phyloP scores from a whole-genome alignment of 1,140 invertebrate genomes.

The Sitobion miscanthi region DNA sequence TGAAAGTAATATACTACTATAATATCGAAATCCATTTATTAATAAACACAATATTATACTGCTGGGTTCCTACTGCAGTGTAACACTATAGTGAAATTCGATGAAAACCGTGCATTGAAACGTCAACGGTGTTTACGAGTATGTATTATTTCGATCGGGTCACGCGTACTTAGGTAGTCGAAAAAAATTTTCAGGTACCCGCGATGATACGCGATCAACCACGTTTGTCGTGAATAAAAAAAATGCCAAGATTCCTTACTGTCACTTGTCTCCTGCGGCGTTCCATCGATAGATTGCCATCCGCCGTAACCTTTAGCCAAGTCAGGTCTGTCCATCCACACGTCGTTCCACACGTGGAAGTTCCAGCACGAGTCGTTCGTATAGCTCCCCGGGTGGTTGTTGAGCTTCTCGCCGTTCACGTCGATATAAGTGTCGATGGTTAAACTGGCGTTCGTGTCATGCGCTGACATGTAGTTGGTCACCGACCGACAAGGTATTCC shows the following conservation, averaged over 20 bases:
- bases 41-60: no score
- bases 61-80: no score
- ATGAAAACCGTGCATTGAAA: no score
- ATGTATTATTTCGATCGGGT: neutral
- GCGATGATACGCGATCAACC: no score
- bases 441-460: slow-evolving; percentile 73
- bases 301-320: slow-evolving; percentile 76
- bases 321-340: slow-evolving; percentile 80
- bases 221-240: neutral
- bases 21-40: no score
- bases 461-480: slow-evolving; percentile 80
- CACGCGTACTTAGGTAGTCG: neutral
- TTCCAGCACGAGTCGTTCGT: slow-evolving; percentile 74
- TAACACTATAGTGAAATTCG: no score
- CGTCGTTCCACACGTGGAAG: slow-evolving; percentile 87
- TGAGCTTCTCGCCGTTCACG: slow-evolving; percentile 70
- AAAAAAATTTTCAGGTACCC: neutral
- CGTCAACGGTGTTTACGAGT: neutral
- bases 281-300: slow-evolving; percentile 81
- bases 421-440: slow-evolving; percentile 71
- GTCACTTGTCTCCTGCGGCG: slow-evolving; percentile 77
- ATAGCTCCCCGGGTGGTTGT: slow-evolving; percentile 67
- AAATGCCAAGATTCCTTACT: slow-evolving; percentile 61
- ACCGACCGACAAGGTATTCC: slow-evolving; percentile 77
- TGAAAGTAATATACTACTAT: no score